Evolutionary conservation across 2,797 vertebrate species (phyloP), one percentile per base, ranked within the genome.

Genomic region (Malurus splendens): DNA sequence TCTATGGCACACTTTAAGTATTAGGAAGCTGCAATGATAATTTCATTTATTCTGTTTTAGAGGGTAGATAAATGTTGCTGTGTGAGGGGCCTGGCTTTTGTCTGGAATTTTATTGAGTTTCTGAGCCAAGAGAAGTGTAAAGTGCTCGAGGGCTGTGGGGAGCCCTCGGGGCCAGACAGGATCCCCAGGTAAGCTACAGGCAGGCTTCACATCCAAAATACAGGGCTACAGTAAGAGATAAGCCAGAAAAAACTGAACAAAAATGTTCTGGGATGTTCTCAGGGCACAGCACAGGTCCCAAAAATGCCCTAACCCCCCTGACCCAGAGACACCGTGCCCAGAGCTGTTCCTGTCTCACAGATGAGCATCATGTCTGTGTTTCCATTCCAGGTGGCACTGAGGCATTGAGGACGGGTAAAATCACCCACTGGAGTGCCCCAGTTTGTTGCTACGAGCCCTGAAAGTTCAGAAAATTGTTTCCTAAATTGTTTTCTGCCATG

Each of bases 401-500:
- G 45, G 12, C 75, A 56, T 2, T 48, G 83, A 57, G 55, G 32
- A 32, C 2, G 18, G 50, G 48, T 6, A n/a, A 85, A 87, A 86
- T 52, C 82, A 24, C 74, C 41, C 78, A 12, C 22, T 27, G 55
- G 24, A 60, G 75, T 41, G 55, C 45, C 75, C 89, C 70, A 70
- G 54, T 56, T 89, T 91, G 86, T 45, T 91, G 75, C 83, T 81
- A 59, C 90, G 90, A 93, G 57, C 84, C 52, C 51, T 66, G 87
- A 66, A 93, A 93, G 81, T 72, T 62, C 62, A 66, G 68, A 72
- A 91, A 87, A 95, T 89, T 56, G 71, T 92, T 94, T 92, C 36
- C 89, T 77, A 78, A 93, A 78, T 91, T 79, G 87, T 74, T 92
- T 92, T 81, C 90, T 91, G 81, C 86, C 89, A 68, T 70, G 72